Evolutionary conservation across 2,888 invertebrate species (phyloP).

Genomic region (Beris morrisii): DNA sequence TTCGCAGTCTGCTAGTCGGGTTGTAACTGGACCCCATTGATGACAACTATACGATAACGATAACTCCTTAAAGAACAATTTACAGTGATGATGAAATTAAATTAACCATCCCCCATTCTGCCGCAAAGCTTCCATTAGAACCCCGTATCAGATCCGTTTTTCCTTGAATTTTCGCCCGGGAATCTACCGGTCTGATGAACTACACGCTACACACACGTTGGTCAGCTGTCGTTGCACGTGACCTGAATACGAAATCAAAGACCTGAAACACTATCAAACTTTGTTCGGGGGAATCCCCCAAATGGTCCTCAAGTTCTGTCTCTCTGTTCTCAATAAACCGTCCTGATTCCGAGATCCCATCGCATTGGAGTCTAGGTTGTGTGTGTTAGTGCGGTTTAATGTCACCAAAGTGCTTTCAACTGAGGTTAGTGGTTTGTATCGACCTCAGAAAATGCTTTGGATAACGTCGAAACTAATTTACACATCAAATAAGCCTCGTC

Average conservation of each 20-base stretch:
- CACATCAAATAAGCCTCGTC: slow-evolving; percentile 37
- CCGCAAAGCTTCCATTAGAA: slow-evolving; percentile 5
- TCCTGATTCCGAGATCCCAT: too few relatives aligned
- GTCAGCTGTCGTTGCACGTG: slow-evolving; percentile 38
- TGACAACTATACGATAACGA: slow-evolving; percentile 29
- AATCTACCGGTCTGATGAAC: slow-evolving; percentile 6
- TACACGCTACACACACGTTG: slow-evolving; percentile 33
- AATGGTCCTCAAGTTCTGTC: neutral
- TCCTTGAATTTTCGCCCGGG: neutral
- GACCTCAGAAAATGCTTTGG: slow-evolving; percentile 19
- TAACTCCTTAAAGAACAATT: slow-evolving; percentile 38
- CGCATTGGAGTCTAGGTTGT: too few relatives aligned
- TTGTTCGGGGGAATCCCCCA: slow-evolving; percentile 2
- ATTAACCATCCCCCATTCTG: slow-evolving; percentile 27
- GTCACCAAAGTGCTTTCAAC: slow-evolving; percentile 23
- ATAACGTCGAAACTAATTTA: slow-evolving; percentile 37
- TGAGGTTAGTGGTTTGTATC: slow-evolving; percentile 24
- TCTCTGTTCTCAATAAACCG: neutral
- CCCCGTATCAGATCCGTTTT: neutral
- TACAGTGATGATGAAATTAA: slow-evolving; percentile 35
- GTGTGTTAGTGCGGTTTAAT: neutral
- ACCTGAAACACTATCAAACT: slow-evolving; percentile 19
- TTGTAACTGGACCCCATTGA: slow-evolving; percentile 10
- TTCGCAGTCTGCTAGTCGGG: neutral
- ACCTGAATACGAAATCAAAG: slow-evolving; percentile 37